Evolutionary conservation across 2,797 vertebrate genomes (phyloP).

Genomic region (Emydoidea blandingii): DNA sequence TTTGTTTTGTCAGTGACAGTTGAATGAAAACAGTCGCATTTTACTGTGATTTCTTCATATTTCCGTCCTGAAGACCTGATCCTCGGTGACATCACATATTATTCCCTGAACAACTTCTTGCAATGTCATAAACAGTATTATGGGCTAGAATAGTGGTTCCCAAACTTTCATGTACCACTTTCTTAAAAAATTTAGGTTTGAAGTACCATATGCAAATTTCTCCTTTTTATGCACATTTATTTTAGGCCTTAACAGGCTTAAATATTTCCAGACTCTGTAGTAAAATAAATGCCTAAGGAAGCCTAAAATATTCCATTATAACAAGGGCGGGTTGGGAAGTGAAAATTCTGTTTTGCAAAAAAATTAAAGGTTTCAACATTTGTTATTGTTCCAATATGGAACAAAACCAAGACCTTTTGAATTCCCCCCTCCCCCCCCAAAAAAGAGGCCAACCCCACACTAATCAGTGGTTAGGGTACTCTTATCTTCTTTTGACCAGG

Average conservation of each 20-base stretch:
- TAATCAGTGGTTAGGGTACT: too few species aligned
- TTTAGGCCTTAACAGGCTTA: not conserved
- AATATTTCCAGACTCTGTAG: not conserved
- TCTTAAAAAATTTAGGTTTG: not conserved
- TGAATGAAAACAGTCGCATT: not conserved
- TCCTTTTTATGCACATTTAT: not conserved
- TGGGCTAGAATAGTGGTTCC: not conserved
- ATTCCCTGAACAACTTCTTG: not conserved
- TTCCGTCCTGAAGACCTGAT: not conserved
- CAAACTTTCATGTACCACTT: not conserved
- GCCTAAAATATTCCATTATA: not conserved
- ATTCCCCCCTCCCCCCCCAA: too few species aligned
- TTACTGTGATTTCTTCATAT: not conserved
- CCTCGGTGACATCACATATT: not conserved
- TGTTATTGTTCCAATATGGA: not conserved
- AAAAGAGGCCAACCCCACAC: too few species aligned
- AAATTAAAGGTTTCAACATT: too few species aligned
- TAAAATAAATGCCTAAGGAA: not conserved
- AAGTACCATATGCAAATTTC: not conserved
- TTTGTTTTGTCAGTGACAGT: not conserved
- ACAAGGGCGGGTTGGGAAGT: not conserved
- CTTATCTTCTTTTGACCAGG: not conserved
- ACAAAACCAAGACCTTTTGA: not conserved
- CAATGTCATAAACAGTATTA: not conserved
- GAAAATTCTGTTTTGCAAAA: not conserved